These are phyloP conservation scores for Biston stratarius DNA, from an alignment of 2,888 invertebrate genomes.

Conservation along the genomic window DNA sequence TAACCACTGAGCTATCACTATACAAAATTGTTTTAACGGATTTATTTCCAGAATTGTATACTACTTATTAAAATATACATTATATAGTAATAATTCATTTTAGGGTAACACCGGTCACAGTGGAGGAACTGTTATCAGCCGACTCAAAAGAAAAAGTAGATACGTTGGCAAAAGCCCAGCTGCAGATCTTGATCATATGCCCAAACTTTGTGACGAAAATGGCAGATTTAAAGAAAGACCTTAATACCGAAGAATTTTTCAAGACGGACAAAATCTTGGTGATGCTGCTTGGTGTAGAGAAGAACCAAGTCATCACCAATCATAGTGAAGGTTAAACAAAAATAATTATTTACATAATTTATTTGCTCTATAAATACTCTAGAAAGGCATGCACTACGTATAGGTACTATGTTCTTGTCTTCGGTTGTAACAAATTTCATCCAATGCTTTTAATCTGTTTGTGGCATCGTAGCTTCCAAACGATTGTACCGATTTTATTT, in stretches of 20 bases:
- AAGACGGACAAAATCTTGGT: constrained; percentile 91
- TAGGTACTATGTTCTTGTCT: too few relatives aligned
- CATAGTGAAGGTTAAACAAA: constrained; percentile 88
- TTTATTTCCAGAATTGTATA: not conserved
- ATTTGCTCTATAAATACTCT: too few relatives aligned
- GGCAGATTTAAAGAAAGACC: constrained; percentile 82
- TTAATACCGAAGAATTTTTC: constrained; percentile 86
- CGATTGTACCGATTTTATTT: too few relatives aligned
- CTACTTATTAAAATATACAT: not conserved
- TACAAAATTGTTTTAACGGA: too few relatives aligned
- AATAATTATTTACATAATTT: not conserved
- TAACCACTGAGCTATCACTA: too few relatives aligned
- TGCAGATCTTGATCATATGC: constrained; percentile 93
- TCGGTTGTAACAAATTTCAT: too few relatives aligned
- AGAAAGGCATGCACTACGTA: too few relatives aligned
- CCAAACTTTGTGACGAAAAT: constrained; percentile 90
- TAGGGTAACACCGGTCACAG: constrained; percentile 91
- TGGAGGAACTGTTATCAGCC: constrained; percentile 89
- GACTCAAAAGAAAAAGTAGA: constrained; percentile 83
- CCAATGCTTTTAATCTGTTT: too few relatives aligned
- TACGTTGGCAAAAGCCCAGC: constrained; percentile 88
- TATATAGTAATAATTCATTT: constrained; percentile 32
- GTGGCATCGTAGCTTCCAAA: too few relatives aligned
- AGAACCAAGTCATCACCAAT: constrained; percentile 89
- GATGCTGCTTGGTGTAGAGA: constrained; percentile 93